phyloP scores from a whole-genome alignment of 2,113 vertebrate species.

The Osmerus mordax region DNA sequence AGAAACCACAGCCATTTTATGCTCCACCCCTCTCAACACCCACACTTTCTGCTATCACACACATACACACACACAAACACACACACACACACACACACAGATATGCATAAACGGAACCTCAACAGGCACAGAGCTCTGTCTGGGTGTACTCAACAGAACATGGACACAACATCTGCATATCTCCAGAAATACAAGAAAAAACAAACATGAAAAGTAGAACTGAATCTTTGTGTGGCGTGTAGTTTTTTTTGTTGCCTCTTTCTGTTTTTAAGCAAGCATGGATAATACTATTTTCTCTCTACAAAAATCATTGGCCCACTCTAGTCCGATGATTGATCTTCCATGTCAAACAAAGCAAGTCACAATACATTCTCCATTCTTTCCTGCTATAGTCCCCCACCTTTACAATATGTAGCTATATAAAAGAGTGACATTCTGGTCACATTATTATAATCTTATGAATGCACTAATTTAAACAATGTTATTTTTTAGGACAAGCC shows the following conservation, averaged over 20 bases:
- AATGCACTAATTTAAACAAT: constrained; percentile 24
- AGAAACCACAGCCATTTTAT: constrained; percentile 9
- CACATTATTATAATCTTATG: constrained; percentile 8
- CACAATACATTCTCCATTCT: constrained; percentile 25
- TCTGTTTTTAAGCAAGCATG: constrained; percentile 12
- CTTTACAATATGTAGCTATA: neutral
- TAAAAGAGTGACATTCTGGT: constrained; percentile 15
- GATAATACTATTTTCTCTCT: constrained; percentile 5
- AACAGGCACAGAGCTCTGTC: constrained; percentile 41
- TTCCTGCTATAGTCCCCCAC: neutral
- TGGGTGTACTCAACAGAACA: constrained; percentile 38
- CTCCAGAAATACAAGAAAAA: constrained; percentile 35
- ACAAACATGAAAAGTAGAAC: constrained; percentile 42
- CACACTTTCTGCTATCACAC: neutral
- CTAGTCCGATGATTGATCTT: constrained; percentile 1
- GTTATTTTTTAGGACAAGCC: neutral
- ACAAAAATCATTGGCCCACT: constrained; percentile 30
- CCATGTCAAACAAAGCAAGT: constrained; percentile 12
- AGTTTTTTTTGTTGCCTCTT: neutral
- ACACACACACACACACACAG: constrained; percentile 4
- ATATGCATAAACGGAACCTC: constrained; percentile 4
- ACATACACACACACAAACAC: neutral
- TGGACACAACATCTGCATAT: constrained; percentile 45
- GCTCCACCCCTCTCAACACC: neutral
- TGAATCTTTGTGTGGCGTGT: constrained; percentile 23